These are phyloP conservation scores for Harmothoe impar DNA, from an alignment of 2,888 invertebrate genomes.

Conservation along the genomic window DNA sequence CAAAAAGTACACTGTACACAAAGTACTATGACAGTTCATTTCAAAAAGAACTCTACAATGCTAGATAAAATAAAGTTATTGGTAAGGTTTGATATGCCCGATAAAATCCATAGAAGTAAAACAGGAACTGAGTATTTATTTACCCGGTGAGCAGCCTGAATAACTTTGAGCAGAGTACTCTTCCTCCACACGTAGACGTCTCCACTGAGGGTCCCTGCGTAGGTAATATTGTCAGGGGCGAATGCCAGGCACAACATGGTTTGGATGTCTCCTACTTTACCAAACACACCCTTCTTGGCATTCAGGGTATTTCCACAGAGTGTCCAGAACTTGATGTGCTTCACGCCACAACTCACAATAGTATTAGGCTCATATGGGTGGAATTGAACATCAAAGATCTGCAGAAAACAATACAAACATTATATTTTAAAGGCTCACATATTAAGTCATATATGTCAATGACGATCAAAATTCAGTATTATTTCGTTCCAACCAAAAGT, in stretches of 20 bases:
- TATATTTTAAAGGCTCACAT: not conserved
- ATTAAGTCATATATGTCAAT: not conserved
- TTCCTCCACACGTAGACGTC: conserved; percentile 84
- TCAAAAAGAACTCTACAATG: too few species aligned
- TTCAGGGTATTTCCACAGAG: conserved; percentile 83
- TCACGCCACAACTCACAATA: conserved; percentile 83
- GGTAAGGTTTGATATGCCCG: too few species aligned
- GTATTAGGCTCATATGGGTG: conserved; percentile 77
- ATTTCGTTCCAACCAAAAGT: too few species aligned
- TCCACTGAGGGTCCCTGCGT: conserved; percentile 83
- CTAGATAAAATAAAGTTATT: too few species aligned
- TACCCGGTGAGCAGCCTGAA: conserved; percentile 82
- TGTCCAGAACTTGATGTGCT: conserved; percentile 84
- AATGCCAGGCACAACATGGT: conserved; percentile 82
- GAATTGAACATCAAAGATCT: conserved; percentile 83
- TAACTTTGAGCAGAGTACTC: conserved; percentile 78
- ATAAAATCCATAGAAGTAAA: too few species aligned
- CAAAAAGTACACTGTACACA: too few species aligned
- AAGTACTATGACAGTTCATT: too few species aligned
- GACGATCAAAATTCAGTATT: not conserved
- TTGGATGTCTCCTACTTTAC: conserved; percentile 83
- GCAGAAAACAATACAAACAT: conserved; percentile 40
- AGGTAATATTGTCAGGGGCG: conserved; percentile 79
- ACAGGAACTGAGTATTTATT: not conserved
- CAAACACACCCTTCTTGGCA: conserved; percentile 82